Base-by-base conservation (phyloP, 1,140 invertebrate species). In the Planococcus citri region DNA sequence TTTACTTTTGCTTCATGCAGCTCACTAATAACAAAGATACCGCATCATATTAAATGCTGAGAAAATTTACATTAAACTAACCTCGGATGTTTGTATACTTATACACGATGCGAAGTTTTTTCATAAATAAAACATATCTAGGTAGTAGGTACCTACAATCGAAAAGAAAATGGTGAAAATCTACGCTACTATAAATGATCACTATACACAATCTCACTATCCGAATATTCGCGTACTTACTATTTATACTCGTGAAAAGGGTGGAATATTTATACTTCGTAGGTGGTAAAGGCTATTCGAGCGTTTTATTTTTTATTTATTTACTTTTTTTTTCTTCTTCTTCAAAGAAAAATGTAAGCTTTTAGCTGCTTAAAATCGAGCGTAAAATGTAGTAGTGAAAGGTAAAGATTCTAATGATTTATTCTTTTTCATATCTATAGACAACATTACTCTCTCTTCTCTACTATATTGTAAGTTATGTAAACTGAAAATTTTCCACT, bases 401-500 rank as follows among this genome's bases (percentile, higher is more conserved):
- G 41, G 41, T 51, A 51, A 17, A 51, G 41, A 20, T 51, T 9
- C n/a, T 51, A 51, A 51, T 51, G 41, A 51, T 51, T 51, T 51
- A 51, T 51, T 51, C 29, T 51, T 51, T 51, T 51, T 51, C 41
- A 51, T 51, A 51, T 51, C 41, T 51, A 51, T n/a, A 2, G n/a
- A 20, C 41, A 51, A 51, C 41, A 51, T 51, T 51, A 8, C 17
- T 3, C 41, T 51, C 41, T n/a, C 41, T 33, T 33, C 12, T 4
- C n/a, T n/a, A n/a, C n/a, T n/a, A n/a, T n/a, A n/a, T 9, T 51
- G 41, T 3, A 51, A 51, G 41, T 51, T 51, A 51, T 51, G 41
- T 51, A 51, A 51, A 51, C 41, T 51, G 41, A 20, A 51, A 51
- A 51, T 51, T 51, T 51, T 51, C 41, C 41, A 51, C 41, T 51